Evolutionary conservation across 2,797 vertebrate genomes (phyloP), one percentile per base, ranked within the genome.

Genomic region (Hoplostethus mediterraneus): DNA sequence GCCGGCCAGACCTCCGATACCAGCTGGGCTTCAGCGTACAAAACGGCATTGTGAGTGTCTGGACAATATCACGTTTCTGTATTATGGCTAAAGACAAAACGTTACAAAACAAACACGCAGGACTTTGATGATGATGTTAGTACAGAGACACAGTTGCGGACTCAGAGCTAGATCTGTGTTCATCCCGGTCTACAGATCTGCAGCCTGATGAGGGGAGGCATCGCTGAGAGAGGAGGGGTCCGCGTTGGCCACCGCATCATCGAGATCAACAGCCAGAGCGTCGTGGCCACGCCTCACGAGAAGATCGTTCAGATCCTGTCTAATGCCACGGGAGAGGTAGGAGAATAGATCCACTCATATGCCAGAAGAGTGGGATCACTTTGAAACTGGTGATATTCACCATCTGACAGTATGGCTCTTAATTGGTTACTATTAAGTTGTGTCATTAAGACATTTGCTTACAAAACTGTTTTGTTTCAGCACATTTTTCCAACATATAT

Each of bases 221-320:
- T 99, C 56, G 97, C 97, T 0, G 97, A 99, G 84, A 87, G 97
- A 68, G 97, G 97, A 30, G 97, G 97, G 1, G 97, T 99, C 69
- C 96, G 97, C 0, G 97, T 99, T 0, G 97, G 97, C 10, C 97
- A 99, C 83, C 96, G 97, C 53, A 99, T 99, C 90, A 99, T 99
- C 44, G 97, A 99, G 84, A 98, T 99, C 91, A 98, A 97, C 4
- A 93, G 97, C 54, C 97, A 98, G 92, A 99, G 97, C 0, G 97
- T 98, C 0, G 97, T 99, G 80, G 97, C 97, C 28, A 99, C 97
- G 11, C 96, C 97, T 1, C 97, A 99, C 1, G 97, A 99, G 94
- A 99, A 97, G 93, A 99, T 99, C n/a, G 97, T 99, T 62, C 97
- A 98, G 88, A 95, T 98, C 83, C 96, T 99, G 73, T 99, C 97